Evolutionary conservation across 2,888 invertebrate species (phyloP).

Genomic region (Diachrysia chrysitis): DNA sequence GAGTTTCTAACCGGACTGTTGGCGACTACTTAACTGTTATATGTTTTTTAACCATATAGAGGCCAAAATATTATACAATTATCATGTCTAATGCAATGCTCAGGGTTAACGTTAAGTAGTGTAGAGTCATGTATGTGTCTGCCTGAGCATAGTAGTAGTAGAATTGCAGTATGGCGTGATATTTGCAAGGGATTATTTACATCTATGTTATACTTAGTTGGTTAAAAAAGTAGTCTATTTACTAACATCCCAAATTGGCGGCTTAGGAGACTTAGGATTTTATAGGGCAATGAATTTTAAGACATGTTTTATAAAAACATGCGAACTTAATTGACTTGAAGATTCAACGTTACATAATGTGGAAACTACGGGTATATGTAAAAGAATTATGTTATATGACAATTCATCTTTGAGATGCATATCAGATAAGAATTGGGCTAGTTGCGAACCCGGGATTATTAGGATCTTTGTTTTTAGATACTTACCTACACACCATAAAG

Average conservation of each 20-base stretch:
- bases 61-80: no score
- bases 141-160: no score
- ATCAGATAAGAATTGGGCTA: constrained; percentile 36
- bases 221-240: constrained; percentile 6
- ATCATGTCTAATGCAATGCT: no score
- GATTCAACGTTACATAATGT: constrained; percentile 29
- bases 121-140: no score
- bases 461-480: constrained; percentile 24
- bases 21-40: no score
- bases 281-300: constrained; percentile 13
- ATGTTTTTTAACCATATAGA: no score
- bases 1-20: no score
- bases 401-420: constrained; percentile 28
- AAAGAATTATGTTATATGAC: constrained; percentile 33
- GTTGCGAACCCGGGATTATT: constrained; percentile 30
- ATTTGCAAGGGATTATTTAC: no score
- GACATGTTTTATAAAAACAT: constrained; percentile 18
- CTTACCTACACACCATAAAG: constrained; percentile 38
- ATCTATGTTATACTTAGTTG: not conserved
- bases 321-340: constrained; percentile 15
- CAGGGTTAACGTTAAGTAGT: no score
- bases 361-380: constrained; percentile 44
- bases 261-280: constrained; percentile 7
- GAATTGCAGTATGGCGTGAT: no score
- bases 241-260: constrained; percentile 16